Evolutionary conservation across 2,888 invertebrate genomes (phyloP), one percentile per base, ranked within the genome.

Genomic region (Fragum fragum): DNA sequence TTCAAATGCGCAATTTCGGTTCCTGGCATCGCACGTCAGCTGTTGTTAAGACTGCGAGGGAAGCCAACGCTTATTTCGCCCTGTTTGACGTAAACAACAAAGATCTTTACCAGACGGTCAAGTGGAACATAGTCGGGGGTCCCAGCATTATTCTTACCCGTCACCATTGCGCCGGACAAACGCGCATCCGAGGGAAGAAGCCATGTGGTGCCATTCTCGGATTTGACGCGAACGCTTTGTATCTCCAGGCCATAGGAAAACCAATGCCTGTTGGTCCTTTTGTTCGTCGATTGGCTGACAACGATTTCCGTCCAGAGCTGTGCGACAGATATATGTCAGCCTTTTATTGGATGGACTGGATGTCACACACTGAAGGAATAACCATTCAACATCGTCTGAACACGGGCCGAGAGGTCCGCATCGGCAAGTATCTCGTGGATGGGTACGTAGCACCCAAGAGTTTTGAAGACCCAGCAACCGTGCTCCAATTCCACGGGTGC

Each of bases 1-100:
- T 85, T 89, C 55, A 87, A 86, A 72, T 76, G 57, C 16, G 76
- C 82, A 14, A 79, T 87, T 21, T 79, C 79, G 7, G 81, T 87
- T 11, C 88, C 88, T 11, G 86, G 86, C 28, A 71, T 86, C 11
- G 72, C 72, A 6, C 23, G 72, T 14, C 72, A 72, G 36, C 26
- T 72, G 9, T 28, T 72, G 6, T 72, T 82, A 55, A 39, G 23
- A 57, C 72, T 18, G 72, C 72, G n/a, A 55, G 23, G 39, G 39
- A 57, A 23, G 16, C 29, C 14, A 68, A 66, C 16, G 82, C 71
- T 32, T 75, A 80, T 63, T 88, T 88, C 47, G 71, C 83, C 26
- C 32, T 78, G 32, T 68, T 78, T 59, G 73, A 78, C 73, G 68
- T 26, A 16, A 39, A 80, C 21, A 73, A 82, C 70, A 36, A 80